Conservation (phyloP, 2,797 vertebrate species). For the Chromobotia macracanthus region DNA sequence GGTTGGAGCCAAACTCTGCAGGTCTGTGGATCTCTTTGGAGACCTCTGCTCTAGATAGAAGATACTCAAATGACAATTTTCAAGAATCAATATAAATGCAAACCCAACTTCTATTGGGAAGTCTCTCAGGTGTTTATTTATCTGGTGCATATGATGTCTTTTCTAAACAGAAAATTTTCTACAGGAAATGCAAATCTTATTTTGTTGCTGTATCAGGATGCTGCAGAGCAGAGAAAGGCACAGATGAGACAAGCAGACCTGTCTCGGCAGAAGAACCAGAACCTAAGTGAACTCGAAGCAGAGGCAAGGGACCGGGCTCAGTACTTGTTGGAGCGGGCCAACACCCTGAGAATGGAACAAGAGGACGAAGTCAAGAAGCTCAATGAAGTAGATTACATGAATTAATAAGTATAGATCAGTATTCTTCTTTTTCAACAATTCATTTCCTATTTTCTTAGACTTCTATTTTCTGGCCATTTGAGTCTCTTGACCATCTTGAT, state of each 20-base stretch:
- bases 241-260: conserved; percentile 74
- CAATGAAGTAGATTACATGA: conserved; percentile 73
- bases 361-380: conserved; percentile 87
- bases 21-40: too few relatives aligned
- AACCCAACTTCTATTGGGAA: too few relatives aligned
- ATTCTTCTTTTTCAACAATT: background rate
- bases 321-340: conserved; percentile 76
- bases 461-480: background rate
- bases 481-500: background rate
- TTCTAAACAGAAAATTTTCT: too few relatives aligned
- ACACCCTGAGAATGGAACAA: conserved; percentile 81
- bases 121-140: too few relatives aligned
- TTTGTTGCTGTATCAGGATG: conserved; percentile 68
- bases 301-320: conserved; percentile 77
- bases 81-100: too few relatives aligned
- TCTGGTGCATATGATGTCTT: too few relatives aligned
- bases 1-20: too few relatives aligned
- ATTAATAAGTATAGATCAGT: background rate
- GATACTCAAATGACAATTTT: background rate
- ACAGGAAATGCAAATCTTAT: background rate
- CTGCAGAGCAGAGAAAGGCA: conserved; percentile 74
- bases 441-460: background rate
- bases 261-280: conserved; percentile 69
- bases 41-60: background rate
- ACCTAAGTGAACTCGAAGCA: conserved; percentile 80